Base-by-base conservation (phyloP, 2,888 invertebrate genomes). In the Oscheius myriophilus region DNA sequence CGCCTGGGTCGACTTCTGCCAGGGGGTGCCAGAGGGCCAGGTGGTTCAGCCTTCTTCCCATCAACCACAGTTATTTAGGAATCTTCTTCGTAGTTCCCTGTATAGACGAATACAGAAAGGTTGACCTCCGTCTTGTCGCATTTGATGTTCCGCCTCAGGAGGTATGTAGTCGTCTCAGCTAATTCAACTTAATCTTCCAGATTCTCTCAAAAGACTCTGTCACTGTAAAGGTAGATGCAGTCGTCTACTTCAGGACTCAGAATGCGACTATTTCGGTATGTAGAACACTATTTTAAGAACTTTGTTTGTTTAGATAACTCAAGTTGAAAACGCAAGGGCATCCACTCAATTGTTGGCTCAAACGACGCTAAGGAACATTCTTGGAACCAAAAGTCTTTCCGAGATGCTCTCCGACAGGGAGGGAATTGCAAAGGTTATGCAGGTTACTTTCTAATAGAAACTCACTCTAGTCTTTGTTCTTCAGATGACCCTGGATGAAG, bases 91-190 rank as follows among this genome's bases (percentile, higher is more conserved):
- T 81, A 86, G 87, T 78, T 94, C 96, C 87, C 92, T 93, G 83
- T 58, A 84, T 86, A 57, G 85, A 85, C 61, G 73, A 79, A 14
- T 86, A 82, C 68, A 79, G 80, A 41, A 91, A 94, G 75, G 95
- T 97, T 18, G 96, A 97, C 87, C 90, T 97, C 70, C 91, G 96
- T 63, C 96, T 96, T 0, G 92, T 96, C 0, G 95, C 95, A 0
- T 96, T 96, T 87, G 96, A 96, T 86, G 94, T 97, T 51, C 96
- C 96, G 55, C 96, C 96, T 0, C 96, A 97, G 90, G 96, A 96
- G 91, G 95, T 95, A 18, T 14, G 66, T 9, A n/a, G n/a, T 26
- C 14, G 18, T 26, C 0, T 18, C 12, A 1, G 9, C 0, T 39
- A 6, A 4, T 39, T 41, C 4, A 57, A 33, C 9, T 7, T 18